Percentiles rank a stretch among this genome's conserved stretches.
Evolutionary conservation across 1,140 invertebrate genomes (phyloP).

Genomic region (Lepidurus packardi): DNA sequence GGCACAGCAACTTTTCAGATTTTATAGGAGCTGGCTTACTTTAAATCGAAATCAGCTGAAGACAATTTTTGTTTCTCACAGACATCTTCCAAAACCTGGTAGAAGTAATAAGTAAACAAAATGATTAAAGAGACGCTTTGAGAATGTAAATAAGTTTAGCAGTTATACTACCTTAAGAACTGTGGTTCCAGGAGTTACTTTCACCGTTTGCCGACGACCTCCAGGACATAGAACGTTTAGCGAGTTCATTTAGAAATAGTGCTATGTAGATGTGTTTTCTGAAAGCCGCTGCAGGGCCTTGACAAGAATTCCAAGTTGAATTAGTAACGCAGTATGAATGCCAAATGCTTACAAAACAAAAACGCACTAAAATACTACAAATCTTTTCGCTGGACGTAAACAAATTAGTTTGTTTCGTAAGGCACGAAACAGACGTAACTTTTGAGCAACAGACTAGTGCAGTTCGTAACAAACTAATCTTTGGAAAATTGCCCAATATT

Average conservation of each 20-base stretch:
- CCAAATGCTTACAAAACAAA: too few relatives aligned
- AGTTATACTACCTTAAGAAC: background rate
- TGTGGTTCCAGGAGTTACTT: background rate
- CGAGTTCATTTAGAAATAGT: background rate
- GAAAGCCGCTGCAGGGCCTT: background rate
- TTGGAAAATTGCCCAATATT: too few relatives aligned
- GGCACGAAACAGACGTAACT: too few relatives aligned
- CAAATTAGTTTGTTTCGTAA: too few relatives aligned
- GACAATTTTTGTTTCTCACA: conserved; percentile 4
- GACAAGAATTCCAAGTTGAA: too few relatives aligned
- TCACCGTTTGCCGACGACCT: background rate
- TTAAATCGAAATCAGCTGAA: background rate
- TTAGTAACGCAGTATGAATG: too few relatives aligned
- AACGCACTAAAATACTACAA: too few relatives aligned
- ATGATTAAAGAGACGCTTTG: background rate
- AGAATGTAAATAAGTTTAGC: background rate
- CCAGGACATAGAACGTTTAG: background rate
- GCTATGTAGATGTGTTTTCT: background rate
- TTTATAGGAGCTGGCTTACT: background rate
- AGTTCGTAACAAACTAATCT: too few relatives aligned
- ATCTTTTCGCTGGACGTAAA: too few relatives aligned
- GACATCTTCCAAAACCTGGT: background rate
- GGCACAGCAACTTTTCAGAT: too few relatives aligned
- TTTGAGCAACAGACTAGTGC: too few relatives aligned
- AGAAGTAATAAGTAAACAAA: background rate